Percentiles rank a stretch among this genome's conserved stretches.
phyloP scores from a whole-genome alignment of 2,797 vertebrate genomes.

The Myotis findleyi region DNA sequence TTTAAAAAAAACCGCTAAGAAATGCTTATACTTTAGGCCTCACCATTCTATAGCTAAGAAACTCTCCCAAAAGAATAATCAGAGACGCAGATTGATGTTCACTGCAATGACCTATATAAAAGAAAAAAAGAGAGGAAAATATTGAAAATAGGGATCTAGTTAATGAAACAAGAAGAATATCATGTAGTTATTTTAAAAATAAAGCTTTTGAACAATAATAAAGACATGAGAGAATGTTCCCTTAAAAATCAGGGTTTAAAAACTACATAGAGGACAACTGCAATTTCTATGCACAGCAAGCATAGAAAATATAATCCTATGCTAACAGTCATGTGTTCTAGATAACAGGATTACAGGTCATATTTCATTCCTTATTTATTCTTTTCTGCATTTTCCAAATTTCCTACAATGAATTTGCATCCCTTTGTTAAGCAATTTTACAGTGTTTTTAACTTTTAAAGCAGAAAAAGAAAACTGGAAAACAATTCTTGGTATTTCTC shows the following conservation, averaged over 20 bases:
- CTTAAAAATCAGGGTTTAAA: conserved; percentile 45
- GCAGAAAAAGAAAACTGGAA: neutral
- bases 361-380: conserved; percentile 17
- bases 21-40: neutral
- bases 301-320: neutral
- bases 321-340: neutral
- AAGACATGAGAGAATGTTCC: neutral
- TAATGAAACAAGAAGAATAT: neutral
- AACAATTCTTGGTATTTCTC: neutral
- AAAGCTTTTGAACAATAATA: conserved; percentile 48
- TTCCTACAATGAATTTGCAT: neutral
- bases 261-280: neutral
- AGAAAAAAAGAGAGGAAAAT: neutral
- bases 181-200: neutral
- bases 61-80: conserved; percentile 28
- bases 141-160: neutral
- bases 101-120: neutral
- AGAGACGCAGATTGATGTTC: neutral
- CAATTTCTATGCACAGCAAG: neutral
- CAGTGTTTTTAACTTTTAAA: conserved; percentile 31
- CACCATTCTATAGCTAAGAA: neutral
- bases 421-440: neutral
- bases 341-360: neutral
- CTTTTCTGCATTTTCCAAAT: conserved; percentile 20
- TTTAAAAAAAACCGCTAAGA: conserved; percentile 26